phyloP scores from a whole-genome alignment of 2,113 vertebrate species.

The Callionymus lyra region DNA sequence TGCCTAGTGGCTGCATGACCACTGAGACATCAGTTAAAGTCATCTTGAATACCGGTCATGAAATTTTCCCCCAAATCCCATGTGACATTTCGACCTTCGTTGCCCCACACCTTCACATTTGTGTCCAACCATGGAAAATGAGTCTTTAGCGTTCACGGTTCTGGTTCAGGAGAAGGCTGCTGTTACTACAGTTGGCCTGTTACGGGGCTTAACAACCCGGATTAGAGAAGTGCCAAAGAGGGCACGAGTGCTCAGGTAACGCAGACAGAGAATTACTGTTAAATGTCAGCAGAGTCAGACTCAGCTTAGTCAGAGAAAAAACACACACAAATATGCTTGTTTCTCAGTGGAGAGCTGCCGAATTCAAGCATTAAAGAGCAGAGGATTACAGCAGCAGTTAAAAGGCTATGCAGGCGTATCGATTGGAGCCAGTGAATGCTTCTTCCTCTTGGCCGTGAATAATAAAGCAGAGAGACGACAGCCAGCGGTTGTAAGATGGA shows the following conservation, averaged over 20 bases:
- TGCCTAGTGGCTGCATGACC: too few relatives aligned
- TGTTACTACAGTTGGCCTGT: constrained; percentile 49
- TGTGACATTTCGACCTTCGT: too few relatives aligned
- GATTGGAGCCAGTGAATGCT: constrained; percentile 59
- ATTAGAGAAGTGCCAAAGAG: constrained; percentile 55
- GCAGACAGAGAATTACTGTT: constrained; percentile 50
- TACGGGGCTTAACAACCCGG: constrained; percentile 58
- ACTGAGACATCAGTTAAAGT: too few relatives aligned
- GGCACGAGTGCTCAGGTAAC: constrained; percentile 51
- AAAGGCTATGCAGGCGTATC: constrained; percentile 56
- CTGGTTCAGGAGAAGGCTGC: constrained; percentile 34
- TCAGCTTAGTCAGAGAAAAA: constrained; percentile 51
- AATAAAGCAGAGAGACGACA: constrained; percentile 43
- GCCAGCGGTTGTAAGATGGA: constrained; percentile 38
- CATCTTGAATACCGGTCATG: constrained; percentile 16
- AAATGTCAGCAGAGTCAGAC: constrained; percentile 63
- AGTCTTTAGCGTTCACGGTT: constrained; percentile 36
- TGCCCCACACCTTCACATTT: constrained; percentile 12
- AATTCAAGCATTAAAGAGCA: constrained; percentile 47
- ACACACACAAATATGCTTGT: constrained; percentile 54
- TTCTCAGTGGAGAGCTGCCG: constrained; percentile 35
- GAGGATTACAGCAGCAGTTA: constrained; percentile 52
- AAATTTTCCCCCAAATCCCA: not conserved
- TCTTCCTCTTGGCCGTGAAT: constrained; percentile 45
- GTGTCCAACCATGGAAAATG: constrained; percentile 40